A percentile compares a stretch with the other conserved stretches of the same genome.
phyloP scores from a whole-genome alignment of 2,888 invertebrate species.

The Caradrina clavipalpis region DNA sequence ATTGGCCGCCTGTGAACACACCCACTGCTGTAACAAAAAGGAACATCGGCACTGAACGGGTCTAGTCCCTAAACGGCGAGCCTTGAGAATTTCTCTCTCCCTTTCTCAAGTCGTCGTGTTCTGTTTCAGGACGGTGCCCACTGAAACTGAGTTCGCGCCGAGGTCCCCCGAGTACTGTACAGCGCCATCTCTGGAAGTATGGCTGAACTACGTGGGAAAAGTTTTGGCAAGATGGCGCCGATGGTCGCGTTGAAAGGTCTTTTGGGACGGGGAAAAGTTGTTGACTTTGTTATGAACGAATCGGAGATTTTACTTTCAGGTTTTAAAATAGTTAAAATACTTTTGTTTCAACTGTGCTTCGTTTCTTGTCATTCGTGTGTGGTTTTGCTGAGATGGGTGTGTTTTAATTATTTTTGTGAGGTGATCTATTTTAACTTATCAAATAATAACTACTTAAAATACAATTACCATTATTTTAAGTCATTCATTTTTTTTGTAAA shows the following conservation, averaged over 20 bases:
- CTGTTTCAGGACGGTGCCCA: constrained; percentile 87
- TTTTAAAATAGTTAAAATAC: constrained; percentile 8
- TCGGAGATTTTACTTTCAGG: constrained; percentile 27
- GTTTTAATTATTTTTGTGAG: background rate
- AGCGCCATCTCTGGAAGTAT: constrained; percentile 77
- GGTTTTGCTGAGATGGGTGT: too few species aligned
- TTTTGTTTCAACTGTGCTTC: constrained; percentile 7
- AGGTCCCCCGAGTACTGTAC: constrained; percentile 74
- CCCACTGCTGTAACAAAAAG: constrained; percentile 85
- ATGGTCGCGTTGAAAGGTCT: constrained; percentile 67
- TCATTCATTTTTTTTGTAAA: too few species aligned
- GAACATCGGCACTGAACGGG: constrained; percentile 74
- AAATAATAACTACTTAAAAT: too few species aligned
- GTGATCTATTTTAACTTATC: background rate
- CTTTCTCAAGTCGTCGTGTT: constrained; percentile 83
- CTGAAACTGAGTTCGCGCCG: constrained; percentile 82
- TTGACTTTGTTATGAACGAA: constrained; percentile 53
- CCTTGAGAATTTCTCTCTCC: constrained; percentile 89
- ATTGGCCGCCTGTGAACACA: constrained; percentile 83
- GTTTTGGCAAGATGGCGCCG: constrained; percentile 84
- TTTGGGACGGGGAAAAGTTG: constrained; percentile 68
- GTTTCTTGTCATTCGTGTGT: background rate
- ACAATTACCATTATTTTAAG: too few species aligned
- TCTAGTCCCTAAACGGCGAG: constrained; percentile 80
- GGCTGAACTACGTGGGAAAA: constrained; percentile 70